Percentiles rank a stretch among this genome's conserved stretches.
These are phyloP conservation scores for Rhabditophanes sp. DNA, from an alignment of 2,888 invertebrate genomes.

Conservation along the genomic window DNA sequence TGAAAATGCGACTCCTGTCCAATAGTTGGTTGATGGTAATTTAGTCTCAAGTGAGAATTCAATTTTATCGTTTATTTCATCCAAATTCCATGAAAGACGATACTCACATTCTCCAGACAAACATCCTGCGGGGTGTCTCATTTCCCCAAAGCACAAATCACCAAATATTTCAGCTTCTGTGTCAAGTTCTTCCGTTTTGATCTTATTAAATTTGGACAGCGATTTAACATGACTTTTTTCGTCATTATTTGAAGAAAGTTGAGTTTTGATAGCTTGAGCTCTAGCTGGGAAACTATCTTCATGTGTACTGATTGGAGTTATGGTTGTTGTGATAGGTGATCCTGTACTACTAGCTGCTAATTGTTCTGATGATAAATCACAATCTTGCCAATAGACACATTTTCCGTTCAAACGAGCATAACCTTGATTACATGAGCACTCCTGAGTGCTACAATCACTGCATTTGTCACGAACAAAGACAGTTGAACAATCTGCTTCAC, in stretches of 20 bases:
- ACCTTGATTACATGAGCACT: slow-evolving; percentile 37
- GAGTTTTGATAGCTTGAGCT: too few relatives aligned
- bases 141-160: slow-evolving; percentile 40
- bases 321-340: slow-evolving; percentile 2
- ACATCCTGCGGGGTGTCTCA: slow-evolving; percentile 36
- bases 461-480: slow-evolving; percentile 39
- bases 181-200: slow-evolving; percentile 4
- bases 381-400: slow-evolving; percentile 43
- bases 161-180: slow-evolving; percentile 16
- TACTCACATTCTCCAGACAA: slow-evolving; percentile 29
- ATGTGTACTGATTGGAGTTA: slow-evolving; percentile 1
- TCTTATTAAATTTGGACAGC: too few relatives aligned
- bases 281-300: slow-evolving; percentile 1
- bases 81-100: slow-evolving; percentile 33
- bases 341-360: slow-evolving; percentile 1
- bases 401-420: slow-evolving; percentile 25
- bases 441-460: slow-evolving; percentile 26
- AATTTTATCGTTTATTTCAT: slow-evolving; percentile 35
- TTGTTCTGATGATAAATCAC: too few relatives aligned
- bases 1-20: slow-evolving; percentile 42
- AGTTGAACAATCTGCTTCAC: slow-evolving; percentile 38
- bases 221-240: too few relatives aligned
- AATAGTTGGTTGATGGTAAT: slow-evolving; percentile 22
- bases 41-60: slow-evolving; percentile 43
- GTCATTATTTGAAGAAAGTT: too few relatives aligned